Percentiles rank a stretch among this genome's conserved stretches.
phyloP scores from a whole-genome alignment of 2,888 invertebrate genomes.

The Mythimna vitellina region DNA sequence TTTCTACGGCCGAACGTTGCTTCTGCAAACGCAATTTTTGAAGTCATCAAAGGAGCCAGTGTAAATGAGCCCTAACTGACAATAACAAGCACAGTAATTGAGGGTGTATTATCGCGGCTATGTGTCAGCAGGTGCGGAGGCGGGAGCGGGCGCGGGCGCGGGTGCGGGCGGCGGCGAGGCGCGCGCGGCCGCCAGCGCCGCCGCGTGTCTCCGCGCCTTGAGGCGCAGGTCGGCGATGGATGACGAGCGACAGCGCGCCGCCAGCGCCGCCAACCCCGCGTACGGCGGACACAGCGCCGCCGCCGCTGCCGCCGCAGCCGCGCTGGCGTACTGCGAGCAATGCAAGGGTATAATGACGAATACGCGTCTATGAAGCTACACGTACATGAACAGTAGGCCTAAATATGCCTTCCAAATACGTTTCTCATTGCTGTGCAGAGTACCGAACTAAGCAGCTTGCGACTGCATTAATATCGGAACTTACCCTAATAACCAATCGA shows the following conservation, averaged over 20 bases:
- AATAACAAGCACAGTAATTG: constrained; percentile 12
- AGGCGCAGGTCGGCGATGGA: constrained; percentile 98
- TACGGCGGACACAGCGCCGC: constrained; percentile 92
- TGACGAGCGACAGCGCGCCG: constrained; percentile 96
- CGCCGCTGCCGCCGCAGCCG: constrained; percentile 88
- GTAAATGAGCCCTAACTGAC: not conserved
- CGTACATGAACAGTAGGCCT: no score
- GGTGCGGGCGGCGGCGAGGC: constrained; percentile 73
- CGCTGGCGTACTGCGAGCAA: constrained; percentile 84
- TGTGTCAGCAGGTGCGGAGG: constrained; percentile 78
- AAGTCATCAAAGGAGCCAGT: not conserved
- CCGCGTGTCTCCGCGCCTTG: constrained; percentile 98
- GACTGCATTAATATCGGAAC: no score
- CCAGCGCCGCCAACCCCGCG: constrained; percentile 95
- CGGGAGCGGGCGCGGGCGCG: constrained; percentile 69
- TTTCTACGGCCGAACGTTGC: not conserved
- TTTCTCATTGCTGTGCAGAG: no score
- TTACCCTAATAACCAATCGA: no score
- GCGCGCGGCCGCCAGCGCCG: constrained; percentile 93
- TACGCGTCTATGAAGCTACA: no score
- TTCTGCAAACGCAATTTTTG: not conserved
- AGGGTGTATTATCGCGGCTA: constrained; percentile 68
- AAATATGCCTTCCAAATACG: no score
- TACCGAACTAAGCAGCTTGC: no score
- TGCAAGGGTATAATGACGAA: not conserved